These are phyloP conservation scores for Oryzias dopingdopingensis DNA, from an alignment of 2,797 vertebrate species.

Conservation along the genomic window DNA sequence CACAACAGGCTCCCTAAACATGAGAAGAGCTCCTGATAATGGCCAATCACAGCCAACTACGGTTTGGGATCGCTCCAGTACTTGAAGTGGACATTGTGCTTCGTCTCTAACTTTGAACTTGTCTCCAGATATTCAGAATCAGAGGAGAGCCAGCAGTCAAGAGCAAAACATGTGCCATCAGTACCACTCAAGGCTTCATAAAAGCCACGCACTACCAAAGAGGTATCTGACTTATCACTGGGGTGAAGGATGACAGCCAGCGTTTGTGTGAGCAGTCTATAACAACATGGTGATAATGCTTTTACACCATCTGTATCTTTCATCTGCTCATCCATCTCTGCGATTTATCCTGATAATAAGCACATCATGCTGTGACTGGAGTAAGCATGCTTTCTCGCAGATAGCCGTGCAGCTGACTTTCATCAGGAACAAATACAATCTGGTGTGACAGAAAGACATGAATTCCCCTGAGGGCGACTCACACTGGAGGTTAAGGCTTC, in stretches of 20 bases:
- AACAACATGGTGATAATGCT: conserved; percentile 8
- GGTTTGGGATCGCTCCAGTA: conserved; percentile 20
- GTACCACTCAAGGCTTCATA: neutral
- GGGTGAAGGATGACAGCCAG: conserved; percentile 20
- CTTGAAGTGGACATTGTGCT: conserved; percentile 30
- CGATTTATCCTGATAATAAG: conserved; percentile 9
- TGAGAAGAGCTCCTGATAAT: conserved; percentile 48
- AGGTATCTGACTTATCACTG: conserved; percentile 19
- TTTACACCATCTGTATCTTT: conserved; percentile 20
- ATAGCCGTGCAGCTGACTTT: neutral
- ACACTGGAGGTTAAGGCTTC: conserved; percentile 34
- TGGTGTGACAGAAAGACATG: conserved; percentile 31
- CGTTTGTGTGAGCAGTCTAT: neutral
- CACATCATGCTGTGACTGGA: neutral
- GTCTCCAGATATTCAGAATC: conserved; percentile 8
- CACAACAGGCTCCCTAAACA: conserved; percentile 22
- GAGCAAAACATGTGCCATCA: conserved; percentile 32
- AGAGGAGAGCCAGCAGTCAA: conserved; percentile 30
- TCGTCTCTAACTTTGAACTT: conserved; percentile 35
- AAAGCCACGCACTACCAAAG: conserved; percentile 24
- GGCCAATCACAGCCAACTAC: conserved; percentile 19
- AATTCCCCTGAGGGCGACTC: conserved; percentile 25
- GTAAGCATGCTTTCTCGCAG: neutral
- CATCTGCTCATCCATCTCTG: conserved; percentile 11
- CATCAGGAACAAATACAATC: conserved; percentile 25